Base-by-base conservation (phyloP, 2,888 invertebrate species). In the Ischnus inquisitorius region DNA sequence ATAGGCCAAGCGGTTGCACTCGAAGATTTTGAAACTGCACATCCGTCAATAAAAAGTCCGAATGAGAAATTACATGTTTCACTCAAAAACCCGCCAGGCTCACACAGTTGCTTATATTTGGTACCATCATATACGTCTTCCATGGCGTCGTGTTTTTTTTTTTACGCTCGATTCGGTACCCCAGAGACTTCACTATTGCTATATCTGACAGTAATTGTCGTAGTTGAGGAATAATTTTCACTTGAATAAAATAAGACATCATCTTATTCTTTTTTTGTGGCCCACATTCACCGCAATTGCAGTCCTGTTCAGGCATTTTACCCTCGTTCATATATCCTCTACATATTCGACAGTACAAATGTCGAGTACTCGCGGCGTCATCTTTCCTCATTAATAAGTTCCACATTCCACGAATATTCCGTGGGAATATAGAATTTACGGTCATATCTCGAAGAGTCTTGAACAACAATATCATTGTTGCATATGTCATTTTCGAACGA, bases 1-100 rank as follows among this genome's bases (percentile, higher is more conserved):
- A 86, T 41, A 0, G 85, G 85, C 62, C 72, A 65, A 12, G 82
- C 84, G 34, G 77, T 84, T 2, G 48, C 62, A 4, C 51, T 72
- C 10, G 84, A 82, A 14, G 85, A 85, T 19, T 84, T 68, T 5
- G 72, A 64, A 16, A 83, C 78, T 19, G 62, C 10, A 19, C 43
- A 43, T 8, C 65, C 76, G 19, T 76, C 67, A 6, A 67, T 67
- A n/a, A 67, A 67, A 3, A 76, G 14, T 1, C n/a, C 19, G n/a
- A 76, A 77, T 3, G 68, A 48, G 12, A 69, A 69, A 60, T 74
- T 74, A 16, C 10, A 10, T 43, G 6, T 1, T 6, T 43, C 10
- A 10, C 14, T 43, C 10, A 14, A 43, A 14, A 43, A 43, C 5
- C 16, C 16, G 5, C 48, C 48, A 48, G 43, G 43, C 48, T 14